A percentile compares a stretch with the other conserved stretches of the same genome.
phyloP scores from a whole-genome alignment of 2,797 vertebrate genomes.

The Gallirallus australis region DNA sequence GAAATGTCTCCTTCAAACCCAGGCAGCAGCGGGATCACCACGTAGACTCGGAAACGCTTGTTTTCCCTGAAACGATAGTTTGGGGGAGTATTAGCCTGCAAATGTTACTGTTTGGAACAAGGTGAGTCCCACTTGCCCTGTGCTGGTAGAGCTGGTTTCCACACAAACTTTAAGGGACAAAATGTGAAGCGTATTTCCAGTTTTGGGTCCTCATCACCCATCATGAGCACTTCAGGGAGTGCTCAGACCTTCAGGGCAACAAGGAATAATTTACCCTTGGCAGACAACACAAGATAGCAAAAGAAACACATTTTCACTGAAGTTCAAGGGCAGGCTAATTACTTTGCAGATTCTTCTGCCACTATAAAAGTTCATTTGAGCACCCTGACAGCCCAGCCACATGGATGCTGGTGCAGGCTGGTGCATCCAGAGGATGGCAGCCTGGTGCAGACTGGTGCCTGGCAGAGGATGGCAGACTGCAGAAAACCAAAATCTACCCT shows the following conservation, averaged over 20 bases:
- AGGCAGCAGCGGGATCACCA: slow-evolving; percentile 93
- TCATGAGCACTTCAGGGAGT: neutral
- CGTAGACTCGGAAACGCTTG: slow-evolving; percentile 88
- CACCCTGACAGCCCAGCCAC: accelerated
- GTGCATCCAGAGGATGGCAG: neutral
- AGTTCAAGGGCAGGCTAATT: neutral
- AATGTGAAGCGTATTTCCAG: neutral
- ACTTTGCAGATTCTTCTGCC: neutral
- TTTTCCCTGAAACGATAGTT: slow-evolving; percentile 79
- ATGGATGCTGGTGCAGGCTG: neutral
- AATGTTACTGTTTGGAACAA: accelerated
- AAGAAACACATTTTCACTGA: neutral
- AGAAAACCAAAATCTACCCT: neutral
- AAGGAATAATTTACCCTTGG: neutral
- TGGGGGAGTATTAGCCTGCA: neutral
- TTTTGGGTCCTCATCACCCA: neutral
- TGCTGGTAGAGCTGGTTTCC: neutral
- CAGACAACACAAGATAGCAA: neutral
- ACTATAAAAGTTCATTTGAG: neutral
- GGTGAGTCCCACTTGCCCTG: neutral
- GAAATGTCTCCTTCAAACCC: slow-evolving; percentile 97
- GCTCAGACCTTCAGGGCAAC: neutral
- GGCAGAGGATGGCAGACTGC: neutral
- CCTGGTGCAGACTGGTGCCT: neutral
- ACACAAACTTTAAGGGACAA: neutral